Conservation (phyloP, 2,888 invertebrate species). For the Nemotelus pantherinus region DNA sequence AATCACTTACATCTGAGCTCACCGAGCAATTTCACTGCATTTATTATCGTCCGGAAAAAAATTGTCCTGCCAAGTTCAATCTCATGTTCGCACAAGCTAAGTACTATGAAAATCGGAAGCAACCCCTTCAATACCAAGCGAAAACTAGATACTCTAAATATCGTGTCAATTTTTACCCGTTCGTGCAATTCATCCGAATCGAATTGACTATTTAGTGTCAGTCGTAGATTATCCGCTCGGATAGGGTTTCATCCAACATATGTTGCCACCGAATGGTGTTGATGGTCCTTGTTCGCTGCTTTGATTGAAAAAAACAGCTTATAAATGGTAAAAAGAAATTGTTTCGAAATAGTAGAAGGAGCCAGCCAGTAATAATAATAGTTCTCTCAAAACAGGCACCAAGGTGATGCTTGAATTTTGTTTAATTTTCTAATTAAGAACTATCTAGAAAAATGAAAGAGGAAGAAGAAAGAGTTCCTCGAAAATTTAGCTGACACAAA, state of each 20-base stretch:
- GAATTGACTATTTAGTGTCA: conserved; percentile 46
- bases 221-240: background rate
- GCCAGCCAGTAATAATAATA: background rate
- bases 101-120: conserved; percentile 28
- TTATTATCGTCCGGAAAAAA: conserved; percentile 46
- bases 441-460: too few species aligned
- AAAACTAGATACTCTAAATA: conserved; percentile 3
- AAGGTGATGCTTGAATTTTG: conserved; percentile 22
- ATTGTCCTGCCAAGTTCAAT: conserved; percentile 20
- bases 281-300: conserved; percentile 19
- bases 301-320: background rate
- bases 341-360: background rate
- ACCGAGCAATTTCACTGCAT: conserved; percentile 39
- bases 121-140: conserved; percentile 37
- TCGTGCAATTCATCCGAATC: conserved; percentile 48
- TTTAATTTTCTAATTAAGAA: background rate
- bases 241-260: conserved; percentile 43
- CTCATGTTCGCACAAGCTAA: conserved; percentile 44
- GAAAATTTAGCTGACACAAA: too few species aligned
- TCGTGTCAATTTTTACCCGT: conserved; percentile 47
- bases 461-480: too few species aligned
- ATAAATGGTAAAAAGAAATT: background rate
- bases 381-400: background rate
- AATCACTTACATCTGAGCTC: conserved; percentile 50
- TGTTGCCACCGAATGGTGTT: conserved; percentile 43